Evolutionary conservation across 92 coral and sea anemone genomes (phyloP).

Genomic region (Anthopleura xanthogrammica): DNA sequence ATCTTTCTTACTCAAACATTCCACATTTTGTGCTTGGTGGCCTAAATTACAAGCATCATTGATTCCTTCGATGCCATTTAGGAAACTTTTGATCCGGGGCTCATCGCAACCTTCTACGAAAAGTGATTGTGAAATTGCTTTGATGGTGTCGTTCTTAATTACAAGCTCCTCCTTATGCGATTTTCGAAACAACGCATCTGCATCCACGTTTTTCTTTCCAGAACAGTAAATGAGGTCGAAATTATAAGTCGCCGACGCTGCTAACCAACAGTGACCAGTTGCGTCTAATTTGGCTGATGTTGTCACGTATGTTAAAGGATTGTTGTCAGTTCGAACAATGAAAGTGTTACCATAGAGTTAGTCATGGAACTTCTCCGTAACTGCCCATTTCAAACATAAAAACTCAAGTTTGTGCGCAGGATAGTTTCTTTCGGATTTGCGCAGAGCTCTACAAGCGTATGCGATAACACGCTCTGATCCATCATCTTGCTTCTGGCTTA

Average conservation of each 20-base stretch:
- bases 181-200: no score
- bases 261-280: constrained; percentile 28
- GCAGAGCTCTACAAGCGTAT: constrained; percentile 49
- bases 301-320: constrained; percentile 20
- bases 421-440: no score
- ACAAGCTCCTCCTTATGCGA: no score
- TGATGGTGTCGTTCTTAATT: neutral
- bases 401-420: constrained; percentile 34
- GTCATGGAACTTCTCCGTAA: constrained; percentile 31
- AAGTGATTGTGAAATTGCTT: no score
- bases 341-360: constrained; percentile 25
- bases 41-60: neutral
- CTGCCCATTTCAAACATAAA: constrained; percentile 5
- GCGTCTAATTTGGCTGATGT: constrained; percentile 20
- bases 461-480: constrained; percentile 16
- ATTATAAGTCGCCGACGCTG: constrained; percentile 11
- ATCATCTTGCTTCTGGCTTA: neutral
- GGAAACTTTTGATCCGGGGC: no score
- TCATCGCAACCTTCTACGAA: no score
- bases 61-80: no score
- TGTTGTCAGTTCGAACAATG: constrained; percentile 29
- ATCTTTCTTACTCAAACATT: no score
- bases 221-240: constrained; percentile 23
- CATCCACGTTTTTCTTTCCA: constrained; percentile 23
- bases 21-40: neutral